Evolutionary conservation across 2,797 vertebrate species (phyloP), one percentile per base, ranked within the genome.

Genomic region (Catharus ustulatus): DNA sequence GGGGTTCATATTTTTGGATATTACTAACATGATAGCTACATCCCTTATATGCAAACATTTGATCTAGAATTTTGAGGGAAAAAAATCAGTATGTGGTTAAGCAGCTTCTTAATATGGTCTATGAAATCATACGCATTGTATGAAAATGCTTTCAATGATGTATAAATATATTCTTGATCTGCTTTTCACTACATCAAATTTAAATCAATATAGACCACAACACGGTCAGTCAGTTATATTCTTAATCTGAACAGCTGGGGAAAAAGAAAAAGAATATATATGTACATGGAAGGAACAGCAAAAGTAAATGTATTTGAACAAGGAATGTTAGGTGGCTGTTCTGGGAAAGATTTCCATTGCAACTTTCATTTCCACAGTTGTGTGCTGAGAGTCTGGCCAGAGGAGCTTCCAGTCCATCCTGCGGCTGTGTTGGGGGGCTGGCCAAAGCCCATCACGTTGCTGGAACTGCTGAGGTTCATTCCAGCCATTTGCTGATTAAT

Each of bases 311-410:
- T 73, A 63, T 83, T 52, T 95, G 94, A 97, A 97, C 94, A 93
- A 97, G 98, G 97, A 97, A 98, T 97, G 98, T 95, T 75, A 93
- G 96, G 96, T 91, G 93, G 96, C 85, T 81, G 64, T 93, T 97
- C 91, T 79, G 94, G 95, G 89, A 18, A 85, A 93, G 93, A 80
- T 89, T 85, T 64, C 76, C 62, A 27, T 58, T 69, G 90, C 77
- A 84, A 74, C 63, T 42, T 96, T 99, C 97, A 99, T 98, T 99
- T 99, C 99, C 99, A 99, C 95, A 99, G 98, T 93, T 99, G 99
- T 94, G 98, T 99, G 98, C 99, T 99, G 91, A 99, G 99, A 97
- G 99, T 99, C 98, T 99, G 99, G 82, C 99, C 99, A 13, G 99
- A 98, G 12, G 98, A 84, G 64, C 97, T 98, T 46, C 98, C 98